Percentiles rank a stretch among this genome's conserved stretches.
phyloP scores from a whole-genome alignment of 1,140 invertebrate species.

The Atta texana region DNA sequence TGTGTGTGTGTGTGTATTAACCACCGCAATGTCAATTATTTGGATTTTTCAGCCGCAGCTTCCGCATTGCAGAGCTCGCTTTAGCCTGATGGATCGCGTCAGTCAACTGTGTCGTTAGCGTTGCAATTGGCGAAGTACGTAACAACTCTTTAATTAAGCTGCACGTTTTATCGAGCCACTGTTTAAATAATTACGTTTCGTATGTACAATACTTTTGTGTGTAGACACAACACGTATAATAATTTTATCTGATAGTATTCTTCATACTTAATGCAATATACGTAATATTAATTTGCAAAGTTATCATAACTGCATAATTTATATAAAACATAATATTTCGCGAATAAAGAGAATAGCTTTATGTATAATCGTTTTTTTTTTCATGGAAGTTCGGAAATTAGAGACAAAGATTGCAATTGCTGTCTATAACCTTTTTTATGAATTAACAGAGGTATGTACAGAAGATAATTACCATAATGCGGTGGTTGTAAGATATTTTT shows the following conservation, averaged over 20 bases:
- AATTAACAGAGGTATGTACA: background rate
- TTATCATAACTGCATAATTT: slow-evolving; percentile 12
- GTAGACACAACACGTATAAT: background rate
- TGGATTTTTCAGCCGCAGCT: slow-evolving; percentile 16
- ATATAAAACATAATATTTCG: background rate
- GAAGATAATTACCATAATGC: background rate
- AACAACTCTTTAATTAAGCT: slow-evolving; percentile 32
- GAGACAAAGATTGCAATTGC: background rate
- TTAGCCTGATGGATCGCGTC: slow-evolving; percentile 23
- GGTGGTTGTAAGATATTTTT: slow-evolving; percentile 19
- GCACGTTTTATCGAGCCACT: slow-evolving; percentile 5
- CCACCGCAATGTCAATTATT: slow-evolving; percentile 57
- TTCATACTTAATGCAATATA: background rate
- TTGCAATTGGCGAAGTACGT: slow-evolving; percentile 19
- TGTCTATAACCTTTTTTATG: background rate
- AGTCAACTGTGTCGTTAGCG: slow-evolving; percentile 11
- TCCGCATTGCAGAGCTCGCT: background rate
- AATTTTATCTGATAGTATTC: background rate
- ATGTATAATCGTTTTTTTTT: background rate
- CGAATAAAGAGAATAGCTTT: background rate
- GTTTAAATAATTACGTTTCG: slow-evolving; percentile 33
- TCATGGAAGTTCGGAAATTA: slow-evolving; percentile 20
- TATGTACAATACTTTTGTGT: background rate
- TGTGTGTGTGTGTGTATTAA: background rate
- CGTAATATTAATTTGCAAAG: slow-evolving; percentile 30